Evolutionary conservation across 2,888 invertebrate genomes (phyloP).

Genomic region (Apantesis nais): DNA sequence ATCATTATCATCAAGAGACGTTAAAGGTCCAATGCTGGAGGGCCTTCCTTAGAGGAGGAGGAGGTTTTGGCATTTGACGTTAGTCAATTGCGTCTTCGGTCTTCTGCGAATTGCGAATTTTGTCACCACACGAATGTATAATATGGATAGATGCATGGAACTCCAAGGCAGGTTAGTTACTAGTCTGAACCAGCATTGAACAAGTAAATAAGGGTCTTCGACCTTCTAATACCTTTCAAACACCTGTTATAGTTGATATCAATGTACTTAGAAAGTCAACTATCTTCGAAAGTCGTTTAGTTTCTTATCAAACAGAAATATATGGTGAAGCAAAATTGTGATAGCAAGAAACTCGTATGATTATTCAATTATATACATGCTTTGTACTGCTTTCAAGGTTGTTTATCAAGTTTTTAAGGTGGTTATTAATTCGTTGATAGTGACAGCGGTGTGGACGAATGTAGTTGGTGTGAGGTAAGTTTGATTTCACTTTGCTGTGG

Average conservation of each 20-base stretch:
- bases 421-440: constrained; percentile 38
- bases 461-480: constrained; percentile 35
- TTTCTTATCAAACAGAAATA: constrained; percentile 55
- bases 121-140: no score
- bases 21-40: no score
- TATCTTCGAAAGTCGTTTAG: constrained; percentile 55
- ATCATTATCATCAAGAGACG: no score
- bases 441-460: constrained; percentile 40
- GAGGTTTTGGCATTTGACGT: no score
- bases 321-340: constrained; percentile 37
- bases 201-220: constrained; percentile 20
- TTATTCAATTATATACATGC: constrained; percentile 26
- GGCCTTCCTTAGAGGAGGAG: no score
- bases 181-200: background rate
- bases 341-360: constrained; percentile 21
- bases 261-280: constrained; percentile 57
- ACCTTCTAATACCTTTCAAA: constrained; percentile 37
- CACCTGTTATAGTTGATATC: constrained; percentile 49
- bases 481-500: constrained; percentile 38
- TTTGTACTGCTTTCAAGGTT: constrained; percentile 13
- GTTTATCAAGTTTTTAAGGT: constrained; percentile 14
- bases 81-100: no score
- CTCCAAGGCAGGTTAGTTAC: no score
- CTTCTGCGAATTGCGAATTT: no score
- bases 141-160: no score